Conservation (phyloP, 2,113 vertebrate genomes). For the Paradisaea rubra region DNA sequence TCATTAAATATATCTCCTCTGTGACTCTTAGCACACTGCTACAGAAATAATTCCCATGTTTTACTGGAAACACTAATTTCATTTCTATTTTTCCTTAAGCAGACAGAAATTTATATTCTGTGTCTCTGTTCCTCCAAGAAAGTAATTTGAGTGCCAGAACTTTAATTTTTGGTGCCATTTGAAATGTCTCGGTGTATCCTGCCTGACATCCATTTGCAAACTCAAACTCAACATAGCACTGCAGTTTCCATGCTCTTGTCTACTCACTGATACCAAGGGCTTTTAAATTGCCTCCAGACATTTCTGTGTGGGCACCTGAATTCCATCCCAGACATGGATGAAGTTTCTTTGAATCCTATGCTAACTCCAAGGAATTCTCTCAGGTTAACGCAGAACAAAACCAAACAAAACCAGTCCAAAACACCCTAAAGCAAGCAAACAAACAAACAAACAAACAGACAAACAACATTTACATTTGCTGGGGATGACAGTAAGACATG, state of each 20-base stretch:
- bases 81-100: neutral
- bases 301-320: neutral
- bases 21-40: neutral
- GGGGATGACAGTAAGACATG: neutral
- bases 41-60: neutral
- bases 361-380: neutral
- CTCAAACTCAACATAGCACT: neutral
- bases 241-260: neutral
- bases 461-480: neutral
- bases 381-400: neutral
- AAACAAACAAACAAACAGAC: neutral
- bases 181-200: neutral
- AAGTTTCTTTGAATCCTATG: neutral
- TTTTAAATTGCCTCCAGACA: neutral
- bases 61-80: neutral
- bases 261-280: neutral
- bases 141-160: neutral
- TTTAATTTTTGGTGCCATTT: neutral
- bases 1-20: neutral
- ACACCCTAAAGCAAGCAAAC: neutral
- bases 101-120: neutral
- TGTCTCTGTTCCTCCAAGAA: neutral
- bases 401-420: neutral
- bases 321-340: neutral
- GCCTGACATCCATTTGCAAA: neutral